Percentiles rank a stretch among this genome's conserved stretches.
Conservation (phyloP, 2,797 vertebrate species). For the Forpus xanthops region DNA sequence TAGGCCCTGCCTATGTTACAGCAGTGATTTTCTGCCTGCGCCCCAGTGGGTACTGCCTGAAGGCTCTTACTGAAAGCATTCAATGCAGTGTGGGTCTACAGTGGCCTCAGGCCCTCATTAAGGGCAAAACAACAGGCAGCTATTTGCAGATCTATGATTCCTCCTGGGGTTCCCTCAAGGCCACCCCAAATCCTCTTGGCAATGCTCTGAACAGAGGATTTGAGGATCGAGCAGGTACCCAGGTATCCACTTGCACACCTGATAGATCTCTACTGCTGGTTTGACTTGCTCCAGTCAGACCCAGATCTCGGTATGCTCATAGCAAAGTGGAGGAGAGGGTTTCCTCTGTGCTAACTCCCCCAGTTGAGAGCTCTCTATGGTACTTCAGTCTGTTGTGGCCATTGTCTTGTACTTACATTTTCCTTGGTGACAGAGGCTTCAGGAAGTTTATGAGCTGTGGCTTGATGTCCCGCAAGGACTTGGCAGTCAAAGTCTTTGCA, state of each 20-base stretch:
- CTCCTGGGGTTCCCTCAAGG: background rate
- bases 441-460: constrained; percentile 36
- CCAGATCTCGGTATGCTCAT: background rate
- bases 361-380: background rate
- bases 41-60: background rate
- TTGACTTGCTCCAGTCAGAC: background rate
- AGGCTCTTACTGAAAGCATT: background rate
- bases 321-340: background rate
- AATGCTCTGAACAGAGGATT: background rate
- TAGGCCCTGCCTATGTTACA: background rate
- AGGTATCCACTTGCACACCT: too few relatives aligned
- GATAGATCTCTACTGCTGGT: background rate
- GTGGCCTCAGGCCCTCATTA: background rate
- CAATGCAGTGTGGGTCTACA: background rate
- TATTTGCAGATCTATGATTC: background rate
- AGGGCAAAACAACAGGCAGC: background rate
- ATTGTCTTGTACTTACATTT: constrained; percentile 65
- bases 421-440: constrained; percentile 47
- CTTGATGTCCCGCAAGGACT: background rate
- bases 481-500: constrained; percentile 33
- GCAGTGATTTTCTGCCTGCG: background rate
- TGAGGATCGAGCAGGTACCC: background rate
- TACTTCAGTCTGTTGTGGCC: background rate
- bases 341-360: background rate
- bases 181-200: background rate